phyloP scores from a whole-genome alignment of 2,113 vertebrate species.

The Alethe castanea region DNA sequence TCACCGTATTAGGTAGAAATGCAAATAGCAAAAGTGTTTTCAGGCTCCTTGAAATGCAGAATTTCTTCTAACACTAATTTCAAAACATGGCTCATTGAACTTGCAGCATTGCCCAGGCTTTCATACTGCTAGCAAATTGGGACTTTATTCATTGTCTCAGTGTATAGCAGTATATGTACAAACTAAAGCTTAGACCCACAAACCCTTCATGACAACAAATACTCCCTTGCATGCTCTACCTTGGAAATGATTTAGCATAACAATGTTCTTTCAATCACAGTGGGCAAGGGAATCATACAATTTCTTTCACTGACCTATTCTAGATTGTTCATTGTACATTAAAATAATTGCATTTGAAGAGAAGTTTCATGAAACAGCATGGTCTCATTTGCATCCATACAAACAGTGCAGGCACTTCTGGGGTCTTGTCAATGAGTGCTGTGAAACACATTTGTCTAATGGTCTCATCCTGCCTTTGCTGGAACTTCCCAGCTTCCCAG shows the following conservation, averaged over 20 bases:
- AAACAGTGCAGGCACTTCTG: not conserved
- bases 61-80: not conserved
- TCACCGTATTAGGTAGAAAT: constrained; percentile 16
- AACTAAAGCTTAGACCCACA: not conserved
- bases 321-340: not conserved
- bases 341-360: not conserved
- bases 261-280: not conserved
- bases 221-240: not conserved
- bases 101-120: not conserved
- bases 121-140: not conserved
- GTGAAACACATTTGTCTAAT: not conserved
- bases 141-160: not conserved
- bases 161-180: not conserved
- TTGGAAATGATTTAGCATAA: not conserved
- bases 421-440: not conserved
- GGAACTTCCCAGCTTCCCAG: not conserved
- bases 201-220: not conserved
- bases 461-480: not conserved
- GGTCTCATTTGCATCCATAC: not conserved
- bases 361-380: not conserved
- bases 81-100: not conserved
- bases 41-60: not conserved
- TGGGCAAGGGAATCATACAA: not conserved
- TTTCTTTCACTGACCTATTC: not conserved
- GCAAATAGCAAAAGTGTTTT: constrained; percentile 2